Conservation (phyloP, 2,113 vertebrate genomes). For the Neolamprologus brichardi region DNA sequence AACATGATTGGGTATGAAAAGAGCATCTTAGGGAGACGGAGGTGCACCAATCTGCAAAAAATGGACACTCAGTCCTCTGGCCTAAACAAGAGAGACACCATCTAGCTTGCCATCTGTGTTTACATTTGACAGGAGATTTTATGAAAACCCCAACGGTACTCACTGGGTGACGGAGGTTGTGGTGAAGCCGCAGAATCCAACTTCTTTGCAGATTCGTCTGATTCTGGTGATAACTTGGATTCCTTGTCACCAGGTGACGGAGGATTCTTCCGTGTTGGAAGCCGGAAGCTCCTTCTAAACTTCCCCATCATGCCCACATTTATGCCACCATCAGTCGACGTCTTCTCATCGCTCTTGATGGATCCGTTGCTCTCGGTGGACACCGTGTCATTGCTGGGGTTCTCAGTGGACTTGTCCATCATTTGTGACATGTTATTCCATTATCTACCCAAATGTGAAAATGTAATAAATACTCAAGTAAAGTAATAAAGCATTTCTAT, state of each 20-base stretch:
- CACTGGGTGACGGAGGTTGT: constrained; percentile 44
- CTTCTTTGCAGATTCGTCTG: background rate
- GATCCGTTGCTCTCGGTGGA: fast-evolving
- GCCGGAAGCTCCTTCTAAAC: fast-evolving
- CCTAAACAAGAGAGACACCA: background rate
- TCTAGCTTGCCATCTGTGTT: background rate
- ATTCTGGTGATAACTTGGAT: background rate
- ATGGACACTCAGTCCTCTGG: background rate
- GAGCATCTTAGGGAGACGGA: background rate
- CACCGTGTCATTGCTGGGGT: background rate
- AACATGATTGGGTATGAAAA: background rate
- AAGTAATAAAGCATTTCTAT: background rate
- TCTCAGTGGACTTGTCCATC: background rate
- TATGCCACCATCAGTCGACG: background rate
- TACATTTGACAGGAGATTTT: background rate
- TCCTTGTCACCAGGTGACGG: background rate
- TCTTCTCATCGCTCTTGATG: background rate
- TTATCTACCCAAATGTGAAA: background rate
- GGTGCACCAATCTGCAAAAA: background rate
- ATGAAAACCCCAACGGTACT: constrained; percentile 1
- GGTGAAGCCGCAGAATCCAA: background rate
- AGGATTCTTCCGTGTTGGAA: background rate
- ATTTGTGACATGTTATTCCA: fast-evolving
- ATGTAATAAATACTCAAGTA: background rate
- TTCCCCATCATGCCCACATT: background rate